phyloP scores from a whole-genome alignment of 2,113 vertebrate species.

The Nyctereutes procyonoides region DNA sequence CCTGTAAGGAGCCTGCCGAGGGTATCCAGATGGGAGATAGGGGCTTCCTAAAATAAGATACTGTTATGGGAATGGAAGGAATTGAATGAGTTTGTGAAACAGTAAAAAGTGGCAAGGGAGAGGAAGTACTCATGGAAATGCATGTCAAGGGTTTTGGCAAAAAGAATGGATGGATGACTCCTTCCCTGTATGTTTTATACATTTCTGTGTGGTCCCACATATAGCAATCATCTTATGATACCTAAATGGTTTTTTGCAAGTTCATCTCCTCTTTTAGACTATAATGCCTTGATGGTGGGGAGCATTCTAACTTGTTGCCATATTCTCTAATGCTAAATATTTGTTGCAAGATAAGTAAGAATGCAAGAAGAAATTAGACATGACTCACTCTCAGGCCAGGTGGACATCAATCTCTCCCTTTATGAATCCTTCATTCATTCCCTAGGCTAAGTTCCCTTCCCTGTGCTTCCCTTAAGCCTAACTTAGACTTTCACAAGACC shows the following conservation, averaged over 20 bases:
- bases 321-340: background rate
- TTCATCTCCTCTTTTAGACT: background rate
- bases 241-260: background rate
- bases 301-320: background rate
- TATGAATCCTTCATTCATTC: background rate
- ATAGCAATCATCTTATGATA: background rate
- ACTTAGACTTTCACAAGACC: slow-evolving; percentile 26
- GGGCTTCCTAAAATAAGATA: background rate
- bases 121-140: background rate
- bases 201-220: background rate
- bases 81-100: background rate
- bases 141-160: background rate
- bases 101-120: background rate
- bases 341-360: background rate
- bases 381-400: background rate
- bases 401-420: slow-evolving; percentile 12
- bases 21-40: background rate
- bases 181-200: background rate
- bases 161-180: background rate
- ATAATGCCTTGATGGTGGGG: background rate
- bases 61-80: background rate
- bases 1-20: background rate
- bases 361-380: slow-evolving; percentile 34
- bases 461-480: background rate
- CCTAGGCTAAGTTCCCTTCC: background rate